Base-by-base conservation (phyloP, 1,140 invertebrate species). In the Lucilia sericata region DNA sequence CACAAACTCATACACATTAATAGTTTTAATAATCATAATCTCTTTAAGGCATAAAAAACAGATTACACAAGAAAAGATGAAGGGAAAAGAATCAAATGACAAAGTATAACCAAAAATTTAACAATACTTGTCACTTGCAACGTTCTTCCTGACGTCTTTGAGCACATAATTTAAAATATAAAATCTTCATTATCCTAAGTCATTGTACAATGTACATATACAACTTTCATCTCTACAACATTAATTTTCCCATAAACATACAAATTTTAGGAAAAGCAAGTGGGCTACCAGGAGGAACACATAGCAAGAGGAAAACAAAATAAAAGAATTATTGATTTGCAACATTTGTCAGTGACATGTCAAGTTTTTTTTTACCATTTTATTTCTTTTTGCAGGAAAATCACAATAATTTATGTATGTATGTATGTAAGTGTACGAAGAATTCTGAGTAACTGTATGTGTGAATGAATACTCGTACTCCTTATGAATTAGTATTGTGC, bases 291-390 rank as follows among this genome's bases (percentile, higher is more conserved):
- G n/a, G 13, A 60, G 14, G 55, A 60, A n/a, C 55, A 60, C 10
- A 42, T 10, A 42, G 42, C 42, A 42, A 42, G 55, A 60, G 17
- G n/a, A 60, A 60, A 60, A 21, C 21, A 70, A 70, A 19, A 17
- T 17, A 21, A 21, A 70, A 70, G 65, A 70, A 70, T 70, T 82
- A 70, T 65, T 82, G 81, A 82, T 82, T 82, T 82, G 81, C 81
- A 82, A 82, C 81, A 82, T 82, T 82, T 82, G 81, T 82, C 81
- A 82, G 49, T 82, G 81, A 82, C 81, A 82, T 65, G 55, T 82
- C 81, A 60, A 21, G 47, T 34, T 65, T 51, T 47, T 42, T 19
- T 80, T 78, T 42, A 78, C 10, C n/a, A n/a, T 78, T 60, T 78
- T 30, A 14, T 5, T 78, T 5, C 75, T 42, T 51, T 80, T 42